Percentiles rank a stretch among this genome's conserved stretches.
phyloP scores from a whole-genome alignment of 2,888 invertebrate species.

The Hydrotaea cyrtoneurina region DNA sequence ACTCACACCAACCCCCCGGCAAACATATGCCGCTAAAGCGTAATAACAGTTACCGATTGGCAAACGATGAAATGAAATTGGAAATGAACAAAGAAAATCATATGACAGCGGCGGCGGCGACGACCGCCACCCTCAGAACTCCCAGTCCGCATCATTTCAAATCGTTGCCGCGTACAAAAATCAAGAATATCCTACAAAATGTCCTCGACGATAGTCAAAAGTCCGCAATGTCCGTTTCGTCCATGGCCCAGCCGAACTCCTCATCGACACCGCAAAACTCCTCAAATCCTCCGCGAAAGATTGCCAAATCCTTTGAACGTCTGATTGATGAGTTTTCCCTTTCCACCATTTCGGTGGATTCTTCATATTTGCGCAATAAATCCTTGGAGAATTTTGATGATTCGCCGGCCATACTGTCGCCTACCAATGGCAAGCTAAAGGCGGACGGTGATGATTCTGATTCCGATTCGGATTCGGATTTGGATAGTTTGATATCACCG shows the following conservation, averaged over 20 bases:
- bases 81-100: conserved; percentile 80
- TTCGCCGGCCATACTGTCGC: conserved; percentile 72
- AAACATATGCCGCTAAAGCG: conserved; percentile 84
- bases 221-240: conserved; percentile 54
- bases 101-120: conserved; percentile 26
- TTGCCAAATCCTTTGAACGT: conserved; percentile 83
- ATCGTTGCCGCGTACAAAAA: conserved; percentile 73
- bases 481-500: conserved; percentile 82
- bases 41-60: conserved; percentile 92
- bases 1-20: background rate
- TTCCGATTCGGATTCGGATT: conserved; percentile 81
- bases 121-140: conserved; percentile 1
- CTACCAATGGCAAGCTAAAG: background rate
- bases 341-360: conserved; percentile 77
- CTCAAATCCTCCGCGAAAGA: conserved; percentile 83
- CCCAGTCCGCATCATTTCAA: conserved; percentile 56
- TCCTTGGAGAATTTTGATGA: conserved; percentile 80
- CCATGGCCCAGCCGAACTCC: conserved; percentile 11
- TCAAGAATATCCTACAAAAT: conserved; percentile 56
- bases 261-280: conserved; percentile 41
- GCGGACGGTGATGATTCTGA: conserved; percentile 65
- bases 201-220: conserved; percentile 69
- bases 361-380: conserved; percentile 79
- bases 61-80: conserved; percentile 83
- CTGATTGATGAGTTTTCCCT: conserved; percentile 80